Evolutionary conservation across 2,797 vertebrate genomes (phyloP), one percentile per base, ranked within the genome.

Genomic region (Sciurus carolinensis): DNA sequence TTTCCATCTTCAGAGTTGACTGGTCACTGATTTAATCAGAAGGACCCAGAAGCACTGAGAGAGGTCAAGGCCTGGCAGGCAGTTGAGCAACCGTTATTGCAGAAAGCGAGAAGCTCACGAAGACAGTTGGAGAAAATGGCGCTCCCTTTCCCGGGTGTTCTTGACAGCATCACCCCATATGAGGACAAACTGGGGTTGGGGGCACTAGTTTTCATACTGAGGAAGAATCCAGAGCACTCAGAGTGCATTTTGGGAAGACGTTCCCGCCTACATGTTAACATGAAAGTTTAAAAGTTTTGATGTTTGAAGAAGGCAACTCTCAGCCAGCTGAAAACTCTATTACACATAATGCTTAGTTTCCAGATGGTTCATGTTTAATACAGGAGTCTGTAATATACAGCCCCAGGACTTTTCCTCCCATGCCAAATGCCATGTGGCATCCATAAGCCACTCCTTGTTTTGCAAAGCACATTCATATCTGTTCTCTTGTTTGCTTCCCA

Each of bases 301-400:
- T 87, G 94, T 80, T 97, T 73, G 93, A 96, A 98, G 92, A 86
- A 81, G 90, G 79, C 89, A 77, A 64, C 91, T 75, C 72, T 95
- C 54, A 91, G 79, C 82, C 96, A 94, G 92, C 95, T 88, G 94
- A 98, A 91, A 95, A 86, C 96, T 81, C 92, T 69, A 62, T 94
- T 92, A 79, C 93, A 89, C 76, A 71, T 77, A 90, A 87, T 82
- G 67, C 95, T 95, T 91, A 84, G 92, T 97, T 97, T 97, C 96
- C 96, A 97, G 95, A 97, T 97, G 97, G 96, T 82, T 91, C 97
- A 75, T 95, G 93, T 96, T 95, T 97, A 96, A 96, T 90, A 97
- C 91, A 96, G 96, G 92, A 92, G 75, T 84, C 94, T 89, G 87
- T 71, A 95, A 92, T 83, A 87, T 75, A 86, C 75, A 96, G 96